Evolutionary conservation across 1,140 invertebrate species (phyloP).

Genomic region (Tenebrio molitor): DNA sequence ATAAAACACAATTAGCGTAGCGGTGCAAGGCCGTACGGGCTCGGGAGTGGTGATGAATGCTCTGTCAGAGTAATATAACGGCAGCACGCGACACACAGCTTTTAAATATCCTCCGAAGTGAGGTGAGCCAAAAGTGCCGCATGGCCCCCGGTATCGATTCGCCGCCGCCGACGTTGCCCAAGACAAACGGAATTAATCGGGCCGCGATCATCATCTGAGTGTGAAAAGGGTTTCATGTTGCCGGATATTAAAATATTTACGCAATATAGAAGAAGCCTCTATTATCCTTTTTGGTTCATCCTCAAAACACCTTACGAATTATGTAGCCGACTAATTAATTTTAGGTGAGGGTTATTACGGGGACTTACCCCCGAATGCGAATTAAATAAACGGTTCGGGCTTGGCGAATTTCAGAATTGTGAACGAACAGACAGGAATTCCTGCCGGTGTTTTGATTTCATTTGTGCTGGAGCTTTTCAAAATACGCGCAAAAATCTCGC

Average conservation of each 20-base stretch:
- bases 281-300: conserved; percentile 25
- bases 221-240: conserved; percentile 15
- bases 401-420: no score
- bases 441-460: no score
- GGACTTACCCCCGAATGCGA: conserved; percentile 23
- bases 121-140: conserved; percentile 8
- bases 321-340: conserved; percentile 35
- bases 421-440: no score
- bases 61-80: conserved; percentile 58
- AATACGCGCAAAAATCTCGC: no score
- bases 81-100: conserved; percentile 53
- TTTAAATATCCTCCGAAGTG: conserved; percentile 44
- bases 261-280: conserved; percentile 1
- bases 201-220: background rate
- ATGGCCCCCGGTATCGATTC: background rate
- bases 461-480: no score
- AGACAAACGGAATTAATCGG: no score
- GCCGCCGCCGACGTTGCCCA: background rate
- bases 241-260: conserved; percentile 26
- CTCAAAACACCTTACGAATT: conserved; percentile 27
- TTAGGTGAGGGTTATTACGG: conserved; percentile 30
- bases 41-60: conserved; percentile 57
- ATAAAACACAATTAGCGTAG: conserved; percentile 57
- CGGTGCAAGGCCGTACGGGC: conserved; percentile 52
- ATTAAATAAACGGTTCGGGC: conserved; percentile 35